Evolutionary conservation across 2,113 vertebrate species (phyloP).

Genomic region (Psammodynastes pulverulentus): DNA sequence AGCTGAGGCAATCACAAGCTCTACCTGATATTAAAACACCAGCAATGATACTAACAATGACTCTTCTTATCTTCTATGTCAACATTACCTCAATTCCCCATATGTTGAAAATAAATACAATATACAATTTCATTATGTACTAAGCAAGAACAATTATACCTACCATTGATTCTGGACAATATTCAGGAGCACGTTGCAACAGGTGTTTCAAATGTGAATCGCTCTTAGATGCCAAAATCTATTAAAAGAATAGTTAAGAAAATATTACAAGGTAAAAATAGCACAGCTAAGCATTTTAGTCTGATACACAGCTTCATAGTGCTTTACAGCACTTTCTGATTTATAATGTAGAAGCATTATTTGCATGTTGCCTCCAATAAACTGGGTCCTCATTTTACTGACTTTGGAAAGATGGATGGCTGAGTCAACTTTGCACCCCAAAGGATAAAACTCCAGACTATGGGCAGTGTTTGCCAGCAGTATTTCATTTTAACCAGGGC

Average conservation of each 20-base stretch:
- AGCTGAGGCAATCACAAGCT: background rate
- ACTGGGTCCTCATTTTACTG: background rate
- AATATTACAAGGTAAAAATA: background rate
- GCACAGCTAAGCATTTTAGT: background rate
- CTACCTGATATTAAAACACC: background rate
- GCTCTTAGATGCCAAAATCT: slow-evolving; percentile 95
- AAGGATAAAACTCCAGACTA: background rate
- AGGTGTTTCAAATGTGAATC: slow-evolving; percentile 93
- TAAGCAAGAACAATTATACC: slow-evolving; percentile 35
- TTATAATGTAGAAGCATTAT: background rate
- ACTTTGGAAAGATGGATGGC: background rate
- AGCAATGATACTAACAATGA: background rate
- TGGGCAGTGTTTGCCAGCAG: background rate
- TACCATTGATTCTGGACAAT: slow-evolving; percentile 90
- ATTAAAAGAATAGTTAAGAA: slow-evolving; percentile 27
- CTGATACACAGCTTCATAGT: background rate
- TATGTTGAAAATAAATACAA: background rate
- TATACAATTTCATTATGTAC: background rate
- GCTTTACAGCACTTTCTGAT: background rate
- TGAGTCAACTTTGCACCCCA: background rate
- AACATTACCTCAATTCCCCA: background rate
- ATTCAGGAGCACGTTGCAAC: slow-evolving; percentile 88
- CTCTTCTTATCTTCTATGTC: background rate
- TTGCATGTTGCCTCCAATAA: background rate
- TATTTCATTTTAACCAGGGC: background rate